These are phyloP conservation scores for Otocyon megalotis DNA, from an alignment of 2,113 vertebrate species.

Conservation along the genomic window DNA sequence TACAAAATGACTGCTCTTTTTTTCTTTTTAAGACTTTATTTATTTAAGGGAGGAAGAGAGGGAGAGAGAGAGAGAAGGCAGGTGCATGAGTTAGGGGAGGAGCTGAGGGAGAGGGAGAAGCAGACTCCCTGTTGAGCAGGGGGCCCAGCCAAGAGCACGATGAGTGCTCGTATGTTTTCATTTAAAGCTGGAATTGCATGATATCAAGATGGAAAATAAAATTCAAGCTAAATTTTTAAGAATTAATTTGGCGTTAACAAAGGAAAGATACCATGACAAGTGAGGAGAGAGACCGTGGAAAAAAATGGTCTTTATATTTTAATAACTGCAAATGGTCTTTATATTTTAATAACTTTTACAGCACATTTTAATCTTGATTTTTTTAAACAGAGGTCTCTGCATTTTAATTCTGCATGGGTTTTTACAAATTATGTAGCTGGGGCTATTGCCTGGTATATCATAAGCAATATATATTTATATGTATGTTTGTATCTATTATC, in stretches of 20 bases:
- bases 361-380: background rate
- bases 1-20: background rate
- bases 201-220: background rate
- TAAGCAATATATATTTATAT: background rate
- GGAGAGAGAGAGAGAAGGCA: background rate
- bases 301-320: background rate
- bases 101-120: background rate
- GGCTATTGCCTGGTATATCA: background rate
- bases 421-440: background rate
- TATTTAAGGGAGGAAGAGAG: background rate
- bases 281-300: background rate
- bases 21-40: background rate
- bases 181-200: background rate
- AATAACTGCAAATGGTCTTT: background rate
- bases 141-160: background rate
- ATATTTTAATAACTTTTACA: background rate
- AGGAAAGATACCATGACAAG: background rate
- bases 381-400: background rate
- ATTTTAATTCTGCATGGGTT: background rate
- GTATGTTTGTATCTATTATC: background rate
- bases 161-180: background rate
- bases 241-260: background rate
- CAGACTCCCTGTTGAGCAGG: background rate
- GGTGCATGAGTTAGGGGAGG: background rate
- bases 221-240: background rate